These are phyloP conservation scores for Mya arenaria DNA, from an alignment of 1,140 invertebrate species.

Conservation along the genomic window DNA sequence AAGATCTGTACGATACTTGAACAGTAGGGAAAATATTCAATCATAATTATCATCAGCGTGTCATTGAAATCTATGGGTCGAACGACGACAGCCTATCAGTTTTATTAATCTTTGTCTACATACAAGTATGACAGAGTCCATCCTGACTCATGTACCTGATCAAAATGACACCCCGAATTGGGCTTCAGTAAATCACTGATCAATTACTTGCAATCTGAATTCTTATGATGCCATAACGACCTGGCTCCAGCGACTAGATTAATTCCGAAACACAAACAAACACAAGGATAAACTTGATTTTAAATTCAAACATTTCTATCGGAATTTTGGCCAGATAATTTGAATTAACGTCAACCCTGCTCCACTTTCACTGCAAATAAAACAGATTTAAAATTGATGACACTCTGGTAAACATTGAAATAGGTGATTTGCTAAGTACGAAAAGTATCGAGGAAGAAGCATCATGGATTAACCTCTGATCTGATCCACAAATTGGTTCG, in stretches of 20 bases:
- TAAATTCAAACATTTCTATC: conserved; percentile 59
- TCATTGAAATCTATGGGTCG: background rate
- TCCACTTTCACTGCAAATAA: conserved; percentile 57
- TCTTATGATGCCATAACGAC: conserved; percentile 48
- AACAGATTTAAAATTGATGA: conserved; percentile 58
- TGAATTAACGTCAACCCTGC: conserved; percentile 50
- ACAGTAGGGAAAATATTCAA: background rate
- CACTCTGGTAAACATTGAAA: conserved; percentile 44
- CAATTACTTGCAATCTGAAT: conserved; percentile 38
- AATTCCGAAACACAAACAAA: conserved; percentile 56
- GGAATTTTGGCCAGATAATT: conserved; percentile 54
- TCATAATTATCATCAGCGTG: background rate
- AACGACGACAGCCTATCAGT: background rate
- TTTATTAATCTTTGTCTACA: conserved; percentile 39
- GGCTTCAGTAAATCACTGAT: conserved; percentile 28
- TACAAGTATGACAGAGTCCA: conserved; percentile 46
- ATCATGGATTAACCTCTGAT: conserved; percentile 39
- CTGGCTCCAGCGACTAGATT: conserved; percentile 35
- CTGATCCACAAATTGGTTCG: conserved; percentile 30
- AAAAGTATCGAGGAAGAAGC: conserved; percentile 34
- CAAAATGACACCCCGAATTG: background rate
- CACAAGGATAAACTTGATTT: conserved; percentile 57
- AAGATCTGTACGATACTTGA: background rate
- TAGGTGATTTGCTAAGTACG: conserved; percentile 55
- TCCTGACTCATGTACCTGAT: conserved; percentile 38